Conservation (phyloP, 1,140 invertebrate species). For the Dryas iulia region DNA sequence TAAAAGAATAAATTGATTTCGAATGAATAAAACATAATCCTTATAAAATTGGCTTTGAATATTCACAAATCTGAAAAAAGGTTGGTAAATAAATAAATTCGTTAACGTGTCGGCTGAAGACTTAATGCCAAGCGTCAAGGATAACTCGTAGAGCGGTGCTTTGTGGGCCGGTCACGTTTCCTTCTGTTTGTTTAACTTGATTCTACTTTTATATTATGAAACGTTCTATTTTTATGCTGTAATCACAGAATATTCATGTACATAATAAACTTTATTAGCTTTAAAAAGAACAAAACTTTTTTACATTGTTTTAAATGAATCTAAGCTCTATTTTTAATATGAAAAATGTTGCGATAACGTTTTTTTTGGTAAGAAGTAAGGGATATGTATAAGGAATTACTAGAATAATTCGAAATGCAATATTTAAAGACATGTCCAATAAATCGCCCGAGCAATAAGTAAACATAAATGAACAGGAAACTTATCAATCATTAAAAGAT, state of each 20-base stretch:
- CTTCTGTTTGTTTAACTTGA: conserved; percentile 17
- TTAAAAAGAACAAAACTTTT: not conserved
- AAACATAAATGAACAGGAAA: not conserved
- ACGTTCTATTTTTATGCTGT: not conserved
- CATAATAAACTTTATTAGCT: not conserved
- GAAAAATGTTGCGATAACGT: too few species aligned
- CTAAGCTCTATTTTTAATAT: too few species aligned
- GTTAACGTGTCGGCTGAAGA: conserved; percentile 16
- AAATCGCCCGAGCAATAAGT: not conserved
- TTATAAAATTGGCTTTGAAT: conserved; percentile 6
- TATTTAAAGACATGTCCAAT: not conserved
- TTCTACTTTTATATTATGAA: conserved; percentile 1
- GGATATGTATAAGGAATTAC: not conserved
- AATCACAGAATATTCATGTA: not conserved
- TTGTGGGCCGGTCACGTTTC: conserved; percentile 15
- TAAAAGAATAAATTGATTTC: not conserved
- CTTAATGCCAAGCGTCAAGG: conserved; percentile 21
- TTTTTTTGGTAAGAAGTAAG: not conserved
- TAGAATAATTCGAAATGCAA: not conserved
- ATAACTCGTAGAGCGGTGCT: conserved; percentile 8
- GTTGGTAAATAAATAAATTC: conserved; percentile 16
- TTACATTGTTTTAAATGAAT: not conserved
- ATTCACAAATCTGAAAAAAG: conserved; percentile 8
- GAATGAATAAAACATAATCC: conserved; percentile 3
- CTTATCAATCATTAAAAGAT: not conserved